Percentiles rank a stretch among this genome's conserved stretches.
These are phyloP conservation scores for Brassicogethes aeneus DNA, from an alignment of 2,888 invertebrate species.

Conservation along the genomic window DNA sequence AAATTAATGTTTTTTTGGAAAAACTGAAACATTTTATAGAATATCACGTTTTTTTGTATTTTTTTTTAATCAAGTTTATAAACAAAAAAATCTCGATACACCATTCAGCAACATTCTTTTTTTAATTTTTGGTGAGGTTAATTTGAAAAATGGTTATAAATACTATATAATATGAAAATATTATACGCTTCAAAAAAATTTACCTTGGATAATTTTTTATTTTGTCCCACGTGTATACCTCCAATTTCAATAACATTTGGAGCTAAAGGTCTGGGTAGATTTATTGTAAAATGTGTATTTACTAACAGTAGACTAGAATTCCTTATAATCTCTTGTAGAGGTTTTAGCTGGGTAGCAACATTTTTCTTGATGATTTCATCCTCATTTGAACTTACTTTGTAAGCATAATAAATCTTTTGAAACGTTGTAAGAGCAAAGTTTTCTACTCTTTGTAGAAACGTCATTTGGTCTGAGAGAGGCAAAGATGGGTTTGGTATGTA, in stretches of 20 bases:
- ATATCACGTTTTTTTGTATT: no score
- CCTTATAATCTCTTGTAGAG: no score
- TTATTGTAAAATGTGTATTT: constrained; percentile 42
- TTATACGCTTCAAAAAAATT: no score
- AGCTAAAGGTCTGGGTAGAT: constrained; percentile 38
- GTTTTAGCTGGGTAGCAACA: no score
- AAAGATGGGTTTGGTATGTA: constrained; percentile 42
- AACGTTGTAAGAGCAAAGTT: constrained; percentile 18
- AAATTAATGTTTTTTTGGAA: no score
- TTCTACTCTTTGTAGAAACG: constrained; percentile 24
- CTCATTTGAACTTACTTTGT: background rate
- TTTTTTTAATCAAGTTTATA: no score
- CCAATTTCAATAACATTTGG: constrained; percentile 46
- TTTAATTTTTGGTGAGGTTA: no score
- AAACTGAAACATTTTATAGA: no score
- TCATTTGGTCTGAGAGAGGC: constrained; percentile 23
- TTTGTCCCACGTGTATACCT: constrained; percentile 44
- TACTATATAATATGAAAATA: no score
- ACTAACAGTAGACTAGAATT: constrained; percentile 41
- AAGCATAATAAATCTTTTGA: background rate
- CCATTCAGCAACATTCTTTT: no score
- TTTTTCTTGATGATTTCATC: constrained; percentile 17
- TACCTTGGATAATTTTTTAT: constrained; percentile 22
- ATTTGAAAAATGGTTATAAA: no score
- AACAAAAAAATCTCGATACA: no score